A percentile compares a stretch with the other conserved stretches of the same genome.
Conservation (phyloP, 1,140 invertebrate genomes). For the Psilanteris sp. region DNA sequence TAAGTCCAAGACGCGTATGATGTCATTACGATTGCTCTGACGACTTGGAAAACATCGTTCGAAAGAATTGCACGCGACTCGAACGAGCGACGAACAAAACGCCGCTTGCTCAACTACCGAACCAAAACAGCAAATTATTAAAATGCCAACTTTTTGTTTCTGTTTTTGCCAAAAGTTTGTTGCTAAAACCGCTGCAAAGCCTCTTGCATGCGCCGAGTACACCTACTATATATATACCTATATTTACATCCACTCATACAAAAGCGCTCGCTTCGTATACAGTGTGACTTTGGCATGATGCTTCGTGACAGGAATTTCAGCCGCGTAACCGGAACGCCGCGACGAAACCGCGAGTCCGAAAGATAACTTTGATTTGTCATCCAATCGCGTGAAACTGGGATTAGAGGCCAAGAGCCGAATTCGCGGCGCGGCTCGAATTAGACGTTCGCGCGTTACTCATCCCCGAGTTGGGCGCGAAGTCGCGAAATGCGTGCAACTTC, state of each 20-base stretch:
- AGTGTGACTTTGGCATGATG: neutral
- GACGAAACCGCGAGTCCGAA: neutral
- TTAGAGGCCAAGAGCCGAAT: conserved; percentile 47
- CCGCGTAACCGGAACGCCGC: too few species aligned
- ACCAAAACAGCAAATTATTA: conserved; percentile 19
- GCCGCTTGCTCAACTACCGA: conserved; percentile 5
- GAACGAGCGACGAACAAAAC: neutral
- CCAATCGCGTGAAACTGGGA: conserved; percentile 38
- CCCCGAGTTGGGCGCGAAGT: too few species aligned
- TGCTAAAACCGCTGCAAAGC: conserved; percentile 6
- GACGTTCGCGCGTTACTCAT: too few species aligned
- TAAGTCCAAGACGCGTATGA: conserved; percentile 16
- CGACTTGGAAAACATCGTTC: too few species aligned
- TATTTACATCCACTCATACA: too few species aligned
- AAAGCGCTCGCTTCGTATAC: too few species aligned
- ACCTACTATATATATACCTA: neutral
- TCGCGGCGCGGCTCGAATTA: conserved; percentile 37
- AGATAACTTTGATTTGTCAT: conserved; percentile 32
- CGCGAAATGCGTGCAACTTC: too few species aligned
- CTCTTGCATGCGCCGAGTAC: conserved; percentile 24
- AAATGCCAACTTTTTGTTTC: conserved; percentile 32
- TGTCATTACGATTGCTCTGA: conserved; percentile 10
- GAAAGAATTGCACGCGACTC: neutral
- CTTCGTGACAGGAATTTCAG: too few species aligned
- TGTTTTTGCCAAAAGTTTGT: too few species aligned